Conservation (phyloP, 2,888 invertebrate genomes). For the Selenia dentaria region DNA sequence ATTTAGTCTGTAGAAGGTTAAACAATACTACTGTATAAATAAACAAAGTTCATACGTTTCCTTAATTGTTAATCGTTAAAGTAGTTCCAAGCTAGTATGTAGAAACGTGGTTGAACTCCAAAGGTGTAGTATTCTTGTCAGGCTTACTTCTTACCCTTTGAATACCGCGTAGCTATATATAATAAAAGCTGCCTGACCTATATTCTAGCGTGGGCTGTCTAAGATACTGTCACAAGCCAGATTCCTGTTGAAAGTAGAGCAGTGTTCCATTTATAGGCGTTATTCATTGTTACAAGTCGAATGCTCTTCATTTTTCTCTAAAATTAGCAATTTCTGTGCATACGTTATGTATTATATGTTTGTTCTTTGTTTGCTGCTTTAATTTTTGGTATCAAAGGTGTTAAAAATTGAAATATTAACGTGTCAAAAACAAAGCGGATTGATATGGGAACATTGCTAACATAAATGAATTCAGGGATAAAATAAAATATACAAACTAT, state of each 20-base stretch:
- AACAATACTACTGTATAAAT: too few species aligned
- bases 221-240: conserved; percentile 32
- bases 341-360: background rate
- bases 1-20: too few species aligned
- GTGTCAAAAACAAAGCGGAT: too few species aligned
- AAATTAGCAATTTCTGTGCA: conserved; percentile 3
- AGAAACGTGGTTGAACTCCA: background rate
- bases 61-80: too few species aligned
- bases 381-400: conserved; percentile 5
- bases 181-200: conserved; percentile 35
- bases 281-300: conserved; percentile 15
- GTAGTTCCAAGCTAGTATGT: too few species aligned
- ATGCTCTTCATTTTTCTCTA: background rate
- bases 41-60: too few species aligned
- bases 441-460: too few species aligned
- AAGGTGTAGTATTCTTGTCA: conserved; percentile 28
- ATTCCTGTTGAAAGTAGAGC: conserved; percentile 23
- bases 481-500: too few species aligned
- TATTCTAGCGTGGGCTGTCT: conserved; percentile 29
- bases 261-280: conserved; percentile 28
- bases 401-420: too few species aligned
- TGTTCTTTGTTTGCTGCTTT: background rate
- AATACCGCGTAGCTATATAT: conserved; percentile 21
- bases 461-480: too few species aligned
- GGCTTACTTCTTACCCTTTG: conserved; percentile 25